Conservation (phyloP, 2,797 vertebrate species). For the Scarus forsteni region DNA sequence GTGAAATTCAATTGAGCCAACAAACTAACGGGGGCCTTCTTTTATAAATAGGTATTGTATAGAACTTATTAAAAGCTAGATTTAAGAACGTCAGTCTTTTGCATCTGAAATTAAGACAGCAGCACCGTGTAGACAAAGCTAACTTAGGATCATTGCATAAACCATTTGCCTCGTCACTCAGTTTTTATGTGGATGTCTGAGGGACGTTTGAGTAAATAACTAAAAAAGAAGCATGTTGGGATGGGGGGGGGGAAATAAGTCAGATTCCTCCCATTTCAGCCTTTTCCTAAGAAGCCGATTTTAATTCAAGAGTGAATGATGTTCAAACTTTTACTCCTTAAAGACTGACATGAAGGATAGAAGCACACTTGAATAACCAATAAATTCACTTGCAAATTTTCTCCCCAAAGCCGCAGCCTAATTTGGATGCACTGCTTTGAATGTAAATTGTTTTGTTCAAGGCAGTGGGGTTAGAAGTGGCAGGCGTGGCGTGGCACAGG, state of each 20-base stretch:
- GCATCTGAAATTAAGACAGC: not conserved
- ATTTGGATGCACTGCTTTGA: constrained; percentile 25
- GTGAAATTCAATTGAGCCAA: constrained; percentile 1
- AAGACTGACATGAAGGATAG: not conserved
- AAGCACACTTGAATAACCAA: constrained; percentile 1
- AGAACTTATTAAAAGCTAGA: too few species aligned
- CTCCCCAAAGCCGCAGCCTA: not conserved
- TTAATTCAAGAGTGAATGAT: not conserved
- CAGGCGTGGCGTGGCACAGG: too few species aligned
- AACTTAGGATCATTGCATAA: not conserved
- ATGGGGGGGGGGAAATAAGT: not conserved
- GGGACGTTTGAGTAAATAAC: not conserved
- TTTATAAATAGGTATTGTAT: not conserved
- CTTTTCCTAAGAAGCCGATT: not conserved
- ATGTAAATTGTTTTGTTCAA: constrained; percentile 17
- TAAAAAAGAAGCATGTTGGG: not conserved
- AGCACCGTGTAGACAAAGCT: not conserved
- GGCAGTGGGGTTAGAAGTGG: constrained; percentile 14
- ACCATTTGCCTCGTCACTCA: not conserved
- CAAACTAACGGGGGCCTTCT: not conserved
- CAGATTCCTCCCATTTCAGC: not conserved
- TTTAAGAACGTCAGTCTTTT: not conserved
- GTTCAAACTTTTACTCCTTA: not conserved
- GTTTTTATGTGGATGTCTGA: not conserved
- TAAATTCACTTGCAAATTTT: not conserved